Conservation (phyloP, 2,888 invertebrate species). For the Melieria omissa region DNA sequence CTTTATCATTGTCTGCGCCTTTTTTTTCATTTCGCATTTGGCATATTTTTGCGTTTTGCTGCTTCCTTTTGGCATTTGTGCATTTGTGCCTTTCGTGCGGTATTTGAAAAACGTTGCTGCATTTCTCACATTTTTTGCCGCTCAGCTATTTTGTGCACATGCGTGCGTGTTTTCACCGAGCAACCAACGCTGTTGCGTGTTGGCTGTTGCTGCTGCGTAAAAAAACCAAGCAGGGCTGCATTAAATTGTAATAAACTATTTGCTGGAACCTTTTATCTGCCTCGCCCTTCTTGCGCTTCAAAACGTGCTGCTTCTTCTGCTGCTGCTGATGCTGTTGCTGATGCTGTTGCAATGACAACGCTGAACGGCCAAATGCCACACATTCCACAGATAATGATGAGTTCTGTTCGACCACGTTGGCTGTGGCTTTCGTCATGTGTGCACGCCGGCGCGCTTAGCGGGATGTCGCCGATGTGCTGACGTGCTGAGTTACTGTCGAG, state of each 20-base stretch:
- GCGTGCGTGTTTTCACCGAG: no score
- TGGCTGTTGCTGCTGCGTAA: no score
- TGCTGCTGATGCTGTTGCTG: no score
- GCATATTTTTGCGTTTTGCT: no score
- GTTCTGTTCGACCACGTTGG: conserved; percentile 6
- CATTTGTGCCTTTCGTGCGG: conserved; percentile 42
- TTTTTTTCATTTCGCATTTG: background rate
- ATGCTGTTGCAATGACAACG: no score
- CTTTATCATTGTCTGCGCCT: background rate
- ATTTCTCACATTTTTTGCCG: conserved; percentile 9
- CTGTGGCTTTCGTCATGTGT: background rate
- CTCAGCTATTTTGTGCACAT: background rate
- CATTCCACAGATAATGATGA: conserved; percentile 30
- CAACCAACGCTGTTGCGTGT: no score
- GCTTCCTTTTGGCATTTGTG: background rate
- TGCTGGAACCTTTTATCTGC: no score
- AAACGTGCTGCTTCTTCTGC: no score
- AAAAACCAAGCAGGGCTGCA: no score
- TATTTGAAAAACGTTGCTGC: conserved; percentile 58
- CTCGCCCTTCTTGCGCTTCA: no score
- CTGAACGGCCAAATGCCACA: conserved; percentile 2
- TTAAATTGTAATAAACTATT: no score
- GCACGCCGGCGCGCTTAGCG: background rate
- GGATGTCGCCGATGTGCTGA: background rate
- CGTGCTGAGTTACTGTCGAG: conserved; percentile 28